Evolutionary conservation across 1,140 invertebrate genomes (phyloP), one percentile per base, ranked within the genome.

Genomic region (Ostrea denselamellosa): DNA sequence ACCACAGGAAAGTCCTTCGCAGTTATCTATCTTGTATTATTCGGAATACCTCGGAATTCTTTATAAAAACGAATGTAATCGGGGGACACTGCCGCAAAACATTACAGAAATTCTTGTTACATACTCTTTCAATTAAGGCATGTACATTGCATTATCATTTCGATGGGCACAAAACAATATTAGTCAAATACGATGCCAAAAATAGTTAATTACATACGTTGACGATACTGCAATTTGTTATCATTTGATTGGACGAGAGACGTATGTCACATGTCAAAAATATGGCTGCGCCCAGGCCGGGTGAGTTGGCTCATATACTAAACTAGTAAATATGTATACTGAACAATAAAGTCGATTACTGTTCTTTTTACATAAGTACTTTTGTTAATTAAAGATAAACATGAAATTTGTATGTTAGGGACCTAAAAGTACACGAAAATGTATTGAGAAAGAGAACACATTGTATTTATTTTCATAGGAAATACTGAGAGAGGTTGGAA

Each of bases 401-500:
- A 5, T 44, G 34, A 44, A 44, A 1, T 44, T 44, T 44, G 34
- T 44, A 5, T 44, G 34, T 44, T 44, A 44, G 34, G 1, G 5
- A 44, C 34, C 34, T 5, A 44, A 44, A 1, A 44, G 34, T 44
- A 44, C 34, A 44, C 34, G 34, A 44, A 44, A 44, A 44, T 2
- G 34, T 44, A 44, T 44, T 44, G 34, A 44, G 34, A 44, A n/a
- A 44, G 1, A 44, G 34, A 44, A 44, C 34, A 44, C 1, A 44
- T 44, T 44, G 5, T 28, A 28, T 44, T 58, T n/a, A n/a, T 85
- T 62, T 85, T 25, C 22, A 22, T 8, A 94, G 93, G 93, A 65
- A 92, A 93, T 86, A 65, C 85, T 19, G 92, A 92, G 51, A 85
- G 92, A 54, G 93, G 93, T 12, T 94, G 93, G 93, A 94, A 94